Conservation (phyloP, 2,888 invertebrate species). For the Ferdinandea cuprea region DNA sequence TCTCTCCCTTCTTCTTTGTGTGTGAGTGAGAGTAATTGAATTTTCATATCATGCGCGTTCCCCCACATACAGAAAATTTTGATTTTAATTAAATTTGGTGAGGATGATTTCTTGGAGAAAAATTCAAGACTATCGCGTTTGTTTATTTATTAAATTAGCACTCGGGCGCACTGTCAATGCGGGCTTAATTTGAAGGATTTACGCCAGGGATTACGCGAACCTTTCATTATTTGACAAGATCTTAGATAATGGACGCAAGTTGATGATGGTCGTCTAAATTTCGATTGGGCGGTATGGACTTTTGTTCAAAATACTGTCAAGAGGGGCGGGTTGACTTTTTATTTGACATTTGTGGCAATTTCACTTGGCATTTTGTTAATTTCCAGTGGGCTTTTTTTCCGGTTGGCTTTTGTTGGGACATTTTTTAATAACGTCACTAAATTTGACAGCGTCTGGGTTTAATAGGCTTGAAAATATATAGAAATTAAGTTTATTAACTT, state of each 20-base stretch:
- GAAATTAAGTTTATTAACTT: background rate
- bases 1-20: too few species aligned
- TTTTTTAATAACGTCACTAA: constrained; percentile 39
- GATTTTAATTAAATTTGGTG: constrained; percentile 68
- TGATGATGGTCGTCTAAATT: constrained; percentile 5
- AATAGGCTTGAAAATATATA: background rate
- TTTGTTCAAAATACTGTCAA: background rate
- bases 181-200: constrained; percentile 70
- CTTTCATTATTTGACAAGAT: constrained; percentile 73
- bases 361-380: constrained; percentile 27
- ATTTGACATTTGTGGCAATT: constrained; percentile 42
- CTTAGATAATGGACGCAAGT: constrained; percentile 41
- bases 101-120: constrained; percentile 29
- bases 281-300: background rate
- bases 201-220: constrained; percentile 65
- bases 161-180: constrained; percentile 58
- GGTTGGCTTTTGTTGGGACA: constrained; percentile 1
- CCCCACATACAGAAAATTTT: constrained; percentile 43
- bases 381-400: constrained; percentile 5
- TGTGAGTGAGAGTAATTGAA: constrained; percentile 64
- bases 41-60: constrained; percentile 56
- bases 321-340: background rate
- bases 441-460: constrained; percentile 5
- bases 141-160: constrained; percentile 73
- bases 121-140: constrained; percentile 27